A percentile compares a stretch with the other conserved stretches of the same genome.
phyloP scores from a whole-genome alignment of 2,888 invertebrate species.

The Polydrusus pterygomalis region DNA sequence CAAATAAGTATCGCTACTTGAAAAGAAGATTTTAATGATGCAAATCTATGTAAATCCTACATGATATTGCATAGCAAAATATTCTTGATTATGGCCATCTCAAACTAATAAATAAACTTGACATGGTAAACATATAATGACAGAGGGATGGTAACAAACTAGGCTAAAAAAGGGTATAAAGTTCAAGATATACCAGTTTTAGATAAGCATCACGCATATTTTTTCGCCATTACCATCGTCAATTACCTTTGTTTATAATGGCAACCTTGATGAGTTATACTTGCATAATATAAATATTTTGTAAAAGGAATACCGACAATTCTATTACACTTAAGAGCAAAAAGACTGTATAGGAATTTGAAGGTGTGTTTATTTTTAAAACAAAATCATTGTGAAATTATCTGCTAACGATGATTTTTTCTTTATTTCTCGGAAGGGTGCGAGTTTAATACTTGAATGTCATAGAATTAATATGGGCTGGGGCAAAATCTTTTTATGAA shows the following conservation, averaged over 20 bases:
- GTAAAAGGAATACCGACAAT: constrained; percentile 38
- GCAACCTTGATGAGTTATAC: constrained; percentile 44
- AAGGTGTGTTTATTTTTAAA: constrained; percentile 34
- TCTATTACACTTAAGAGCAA: constrained; percentile 40
- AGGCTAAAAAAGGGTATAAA: constrained; percentile 11
- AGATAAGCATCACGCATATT: constrained; percentile 26
- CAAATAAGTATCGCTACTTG: not conserved
- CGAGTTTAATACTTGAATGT: too few species aligned
- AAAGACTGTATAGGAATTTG: constrained; percentile 19
- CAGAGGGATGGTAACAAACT: not conserved
- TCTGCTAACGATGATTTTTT: constrained; percentile 11
- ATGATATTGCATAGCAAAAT: not conserved
- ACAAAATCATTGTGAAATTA: constrained; percentile 5
- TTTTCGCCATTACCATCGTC: constrained; percentile 20
- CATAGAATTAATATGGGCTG: too few species aligned
- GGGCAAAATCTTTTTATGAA: too few species aligned
- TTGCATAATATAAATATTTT: constrained; percentile 47
- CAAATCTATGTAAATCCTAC: not conserved
- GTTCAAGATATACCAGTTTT: constrained; percentile 14
- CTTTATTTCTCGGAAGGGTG: not conserved
- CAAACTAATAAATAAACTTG: not conserved
- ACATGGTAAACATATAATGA: not conserved
- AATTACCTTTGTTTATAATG: constrained; percentile 29
- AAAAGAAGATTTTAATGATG: not conserved
- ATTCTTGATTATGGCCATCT: not conserved